Percentiles rank a stretch among this genome's conserved stretches.
These are phyloP conservation scores for Melanargia galathea DNA, from an alignment of 2,888 invertebrate species.

Conservation along the genomic window DNA sequence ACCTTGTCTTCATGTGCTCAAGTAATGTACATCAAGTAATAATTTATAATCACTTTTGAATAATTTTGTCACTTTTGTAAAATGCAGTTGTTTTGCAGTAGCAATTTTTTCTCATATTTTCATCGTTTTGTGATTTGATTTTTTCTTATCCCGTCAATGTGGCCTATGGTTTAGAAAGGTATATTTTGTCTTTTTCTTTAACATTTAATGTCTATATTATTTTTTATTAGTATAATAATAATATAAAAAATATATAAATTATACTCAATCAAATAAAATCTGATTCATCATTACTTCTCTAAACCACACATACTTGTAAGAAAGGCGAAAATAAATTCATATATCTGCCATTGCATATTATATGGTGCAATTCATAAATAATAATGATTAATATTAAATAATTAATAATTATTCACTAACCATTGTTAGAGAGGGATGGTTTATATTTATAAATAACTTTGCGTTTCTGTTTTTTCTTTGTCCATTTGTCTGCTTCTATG, in stretches of 20 bases:
- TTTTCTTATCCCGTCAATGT: slow-evolving; percentile 23
- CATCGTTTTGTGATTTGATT: slow-evolving; percentile 12
- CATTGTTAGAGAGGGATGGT: not conserved
- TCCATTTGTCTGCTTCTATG: slow-evolving; percentile 66
- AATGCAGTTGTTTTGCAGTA: slow-evolving; percentile 28
- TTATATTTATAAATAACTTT: slow-evolving; percentile 39
- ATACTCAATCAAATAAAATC: not conserved
- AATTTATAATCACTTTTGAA: not conserved
- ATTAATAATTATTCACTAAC: slow-evolving; percentile 2
- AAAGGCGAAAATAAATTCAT: slow-evolving; percentile 50
- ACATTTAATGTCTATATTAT: too few species aligned
- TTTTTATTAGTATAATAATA: not conserved
- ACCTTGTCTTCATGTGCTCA: not conserved
- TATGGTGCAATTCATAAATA: slow-evolving; percentile 11
- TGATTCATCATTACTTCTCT: too few species aligned
- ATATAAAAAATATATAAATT: not conserved
- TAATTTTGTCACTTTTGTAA: slow-evolving; percentile 8
- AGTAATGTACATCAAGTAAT: not conserved
- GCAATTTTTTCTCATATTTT: slow-evolving; percentile 24
- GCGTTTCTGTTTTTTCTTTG: slow-evolving; percentile 43
- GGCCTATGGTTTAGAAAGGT: slow-evolving; percentile 23
- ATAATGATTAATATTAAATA: not conserved
- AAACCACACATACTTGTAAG: slow-evolving; percentile 18
- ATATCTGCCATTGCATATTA: not conserved
- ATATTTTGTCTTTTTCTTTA: not conserved